A percentile compares a stretch with the other conserved stretches of the same genome.
Evolutionary conservation across 2,888 invertebrate genomes (phyloP).

Genomic region (Nymphalis polychloros): DNA sequence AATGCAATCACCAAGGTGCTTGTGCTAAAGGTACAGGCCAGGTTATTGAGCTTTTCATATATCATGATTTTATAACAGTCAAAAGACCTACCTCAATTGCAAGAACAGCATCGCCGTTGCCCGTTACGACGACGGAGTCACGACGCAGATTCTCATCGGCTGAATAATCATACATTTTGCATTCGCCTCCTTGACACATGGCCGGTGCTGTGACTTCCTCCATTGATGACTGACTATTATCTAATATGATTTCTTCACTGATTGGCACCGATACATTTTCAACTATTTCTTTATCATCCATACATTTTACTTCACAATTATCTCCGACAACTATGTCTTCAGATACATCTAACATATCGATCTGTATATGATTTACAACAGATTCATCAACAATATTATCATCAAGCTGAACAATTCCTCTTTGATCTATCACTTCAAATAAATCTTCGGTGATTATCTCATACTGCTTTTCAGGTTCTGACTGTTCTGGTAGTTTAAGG

Average conservation of each 20-base stretch:
- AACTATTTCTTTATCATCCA: constrained; percentile 52
- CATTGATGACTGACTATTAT: constrained; percentile 66
- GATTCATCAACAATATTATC: constrained; percentile 42
- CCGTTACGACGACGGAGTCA: constrained; percentile 63
- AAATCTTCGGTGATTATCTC: constrained; percentile 8
- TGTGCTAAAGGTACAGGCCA: no score
- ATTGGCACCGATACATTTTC: constrained; percentile 47
- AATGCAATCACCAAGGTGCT: no score
- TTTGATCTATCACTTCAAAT: constrained; percentile 23
- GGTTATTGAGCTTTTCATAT: no score
- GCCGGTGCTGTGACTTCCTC: constrained; percentile 48
- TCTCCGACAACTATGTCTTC: constrained; percentile 74
- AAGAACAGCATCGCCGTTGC: constrained; percentile 72
- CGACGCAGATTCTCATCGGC: constrained; percentile 65
- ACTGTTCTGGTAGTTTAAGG: constrained; percentile 30
- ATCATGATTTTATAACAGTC: background rate
- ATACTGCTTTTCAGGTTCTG: constrained; percentile 2
- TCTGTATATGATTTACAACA: constrained; percentile 60
- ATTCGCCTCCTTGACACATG: constrained; percentile 49
- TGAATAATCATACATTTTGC: constrained; percentile 70
- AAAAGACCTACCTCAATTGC: constrained; percentile 67
- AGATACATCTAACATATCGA: constrained; percentile 76
- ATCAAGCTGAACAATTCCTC: constrained; percentile 20
- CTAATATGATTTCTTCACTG: constrained; percentile 67
- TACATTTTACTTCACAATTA: constrained; percentile 57